These are phyloP conservation scores for Antennarius striatus DNA, from an alignment of 2,113 vertebrate genomes.

Conservation along the genomic window DNA sequence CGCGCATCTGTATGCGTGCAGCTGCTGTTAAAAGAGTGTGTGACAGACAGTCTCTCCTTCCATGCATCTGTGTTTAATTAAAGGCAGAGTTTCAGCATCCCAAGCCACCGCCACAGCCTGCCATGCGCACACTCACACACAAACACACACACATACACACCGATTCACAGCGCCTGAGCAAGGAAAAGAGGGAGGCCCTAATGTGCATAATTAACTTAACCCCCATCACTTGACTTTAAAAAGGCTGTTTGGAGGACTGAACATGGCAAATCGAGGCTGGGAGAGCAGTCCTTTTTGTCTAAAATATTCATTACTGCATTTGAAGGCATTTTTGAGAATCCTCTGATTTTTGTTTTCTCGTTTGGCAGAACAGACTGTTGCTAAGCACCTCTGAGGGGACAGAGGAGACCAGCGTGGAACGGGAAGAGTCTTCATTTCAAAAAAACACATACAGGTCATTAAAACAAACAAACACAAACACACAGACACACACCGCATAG, in stretches of 20 bases:
- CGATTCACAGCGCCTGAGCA: conserved; percentile 27
- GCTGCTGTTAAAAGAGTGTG: conserved; percentile 68
- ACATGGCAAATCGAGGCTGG: conserved; percentile 79
- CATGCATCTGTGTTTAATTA: conserved; percentile 90
- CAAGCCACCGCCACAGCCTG: conserved; percentile 78
- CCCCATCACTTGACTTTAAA: conserved; percentile 89
- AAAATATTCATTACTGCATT: conserved; percentile 75
- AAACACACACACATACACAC: conserved; percentile 3
- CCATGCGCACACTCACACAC: conserved; percentile 12
- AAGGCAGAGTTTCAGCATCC: conserved; percentile 86
- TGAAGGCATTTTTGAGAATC: conserved; percentile 65
- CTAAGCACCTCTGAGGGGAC: conserved; percentile 63
- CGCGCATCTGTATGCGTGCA: conserved; percentile 53
- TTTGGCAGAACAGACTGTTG: conserved; percentile 67
- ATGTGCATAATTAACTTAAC: conserved; percentile 93
- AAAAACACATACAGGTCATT: conserved; percentile 18
- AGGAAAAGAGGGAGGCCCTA: conserved; percentile 68
- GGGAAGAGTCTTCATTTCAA: conserved; percentile 48
- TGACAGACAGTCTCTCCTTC: conserved; percentile 85
- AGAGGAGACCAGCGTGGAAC: conserved; percentile 52
- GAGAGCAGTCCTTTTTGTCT: conserved; percentile 71
- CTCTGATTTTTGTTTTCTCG: conserved; percentile 73
- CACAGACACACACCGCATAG: background rate
- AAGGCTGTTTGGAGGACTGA: conserved; percentile 83
- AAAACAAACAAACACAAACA: conserved; percentile 17